These are phyloP conservation scores for Schizopygopsis pylzovi DNA, from an alignment of 2,797 vertebrate genomes.

Conservation along the genomic window DNA sequence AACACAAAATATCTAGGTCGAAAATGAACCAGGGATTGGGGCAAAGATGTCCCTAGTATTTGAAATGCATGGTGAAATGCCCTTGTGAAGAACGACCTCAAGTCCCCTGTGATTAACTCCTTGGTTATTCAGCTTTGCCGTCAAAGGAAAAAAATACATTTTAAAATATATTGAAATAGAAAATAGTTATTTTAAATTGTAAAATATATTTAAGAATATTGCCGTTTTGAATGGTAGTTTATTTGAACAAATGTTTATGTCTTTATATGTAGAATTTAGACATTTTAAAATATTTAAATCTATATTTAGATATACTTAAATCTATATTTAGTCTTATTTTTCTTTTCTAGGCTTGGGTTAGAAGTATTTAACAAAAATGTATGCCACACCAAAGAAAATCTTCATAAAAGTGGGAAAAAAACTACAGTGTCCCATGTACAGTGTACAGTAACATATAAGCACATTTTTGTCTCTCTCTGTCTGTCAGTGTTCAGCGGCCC, in stretches of 20 bases:
- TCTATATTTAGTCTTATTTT: background rate
- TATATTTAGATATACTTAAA: background rate
- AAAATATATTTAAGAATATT: background rate
- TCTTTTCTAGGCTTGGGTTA: background rate
- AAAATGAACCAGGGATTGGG: background rate
- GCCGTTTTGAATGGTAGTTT: background rate
- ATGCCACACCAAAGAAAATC: background rate
- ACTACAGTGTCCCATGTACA: background rate
- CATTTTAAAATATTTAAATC: background rate
- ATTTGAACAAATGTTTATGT: too few relatives aligned
- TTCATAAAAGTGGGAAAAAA: background rate
- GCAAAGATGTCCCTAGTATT: background rate
- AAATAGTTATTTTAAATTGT: background rate
- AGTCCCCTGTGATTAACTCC: background rate
- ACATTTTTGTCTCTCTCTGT: background rate
- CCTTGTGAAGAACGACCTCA: background rate
- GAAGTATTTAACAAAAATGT: background rate
- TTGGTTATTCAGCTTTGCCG: background rate
- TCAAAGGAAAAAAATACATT: background rate
- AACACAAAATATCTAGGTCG: background rate
- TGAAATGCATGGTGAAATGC: background rate
- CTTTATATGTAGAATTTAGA: background rate
- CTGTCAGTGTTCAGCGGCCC: slow-evolving; percentile 78
- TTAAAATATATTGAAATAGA: background rate
- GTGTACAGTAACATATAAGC: too few relatives aligned